These are phyloP conservation scores for Drosophila eohydei DNA, from an alignment of 2,888 invertebrate genomes.

Conservation along the genomic window DNA sequence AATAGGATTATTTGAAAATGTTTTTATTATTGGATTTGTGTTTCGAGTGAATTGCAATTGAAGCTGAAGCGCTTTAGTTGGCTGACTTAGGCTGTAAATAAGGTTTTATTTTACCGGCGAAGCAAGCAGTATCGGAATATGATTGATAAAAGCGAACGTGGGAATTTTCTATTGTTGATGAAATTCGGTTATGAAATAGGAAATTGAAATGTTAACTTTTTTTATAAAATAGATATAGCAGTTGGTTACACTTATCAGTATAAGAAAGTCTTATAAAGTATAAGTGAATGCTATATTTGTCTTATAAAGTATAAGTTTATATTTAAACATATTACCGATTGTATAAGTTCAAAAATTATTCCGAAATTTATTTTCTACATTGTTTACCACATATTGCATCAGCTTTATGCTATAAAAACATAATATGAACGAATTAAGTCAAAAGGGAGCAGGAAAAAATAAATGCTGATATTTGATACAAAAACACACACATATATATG, in stretches of 20 bases:
- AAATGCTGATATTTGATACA: conserved; percentile 24
- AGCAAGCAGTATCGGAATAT: neutral
- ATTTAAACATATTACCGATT: too few relatives aligned
- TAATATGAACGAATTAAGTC: conserved; percentile 1
- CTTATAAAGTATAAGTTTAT: neutral
- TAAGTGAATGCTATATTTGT: neutral
- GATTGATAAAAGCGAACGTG: neutral
- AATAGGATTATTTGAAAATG: neutral
- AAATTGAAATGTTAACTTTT: too few relatives aligned
- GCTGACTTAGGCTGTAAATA: neutral
- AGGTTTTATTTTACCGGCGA: neutral
- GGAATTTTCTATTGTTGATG: neutral
- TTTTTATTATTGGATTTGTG: conserved; percentile 23
- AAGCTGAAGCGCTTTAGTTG: neutral
- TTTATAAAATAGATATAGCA: too few relatives aligned
- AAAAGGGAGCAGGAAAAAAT: conserved; percentile 16
- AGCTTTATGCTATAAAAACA: conserved; percentile 30
- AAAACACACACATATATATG: neutral
- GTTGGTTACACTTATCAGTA: neutral
- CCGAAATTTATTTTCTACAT: conserved; percentile 27
- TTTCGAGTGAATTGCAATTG: neutral
- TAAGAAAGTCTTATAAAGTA: neutral
- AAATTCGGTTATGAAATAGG: too few relatives aligned
- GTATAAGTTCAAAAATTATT: neutral
- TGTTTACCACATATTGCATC: conserved; percentile 58